Evolutionary conservation across 1,140 invertebrate species (phyloP).

Genomic region (Paralvinella palmiformis): DNA sequence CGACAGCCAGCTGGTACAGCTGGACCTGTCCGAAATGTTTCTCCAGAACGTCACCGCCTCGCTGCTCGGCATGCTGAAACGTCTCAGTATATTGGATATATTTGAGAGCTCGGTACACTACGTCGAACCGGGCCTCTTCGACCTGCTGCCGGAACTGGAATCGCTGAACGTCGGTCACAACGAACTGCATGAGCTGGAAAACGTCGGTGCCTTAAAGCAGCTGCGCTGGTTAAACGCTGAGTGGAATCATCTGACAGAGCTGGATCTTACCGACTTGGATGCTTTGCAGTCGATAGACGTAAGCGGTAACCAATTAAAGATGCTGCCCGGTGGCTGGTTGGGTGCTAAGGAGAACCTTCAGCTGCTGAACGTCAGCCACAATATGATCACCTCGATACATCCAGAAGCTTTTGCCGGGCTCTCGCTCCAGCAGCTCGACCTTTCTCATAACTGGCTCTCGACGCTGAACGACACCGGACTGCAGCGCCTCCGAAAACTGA

Average conservation of each 20-base stretch:
- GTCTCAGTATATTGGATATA: conserved; percentile 9
- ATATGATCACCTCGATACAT: conserved; percentile 13
- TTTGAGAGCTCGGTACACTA: conserved; percentile 9
- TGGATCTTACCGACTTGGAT: conserved; percentile 1
- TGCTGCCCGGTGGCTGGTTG: conserved; percentile 10
- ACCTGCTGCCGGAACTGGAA: conserved; percentile 12
- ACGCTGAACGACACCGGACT: conserved; percentile 5
- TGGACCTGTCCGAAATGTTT: conserved; percentile 15
- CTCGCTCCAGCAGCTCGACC: conserved; percentile 15
- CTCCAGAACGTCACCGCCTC: conserved; percentile 11
- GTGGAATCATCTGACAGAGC: conserved; percentile 4
- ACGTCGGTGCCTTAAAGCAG: conserved; percentile 4
- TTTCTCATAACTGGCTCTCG: conserved; percentile 12
- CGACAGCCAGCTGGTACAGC: conserved; percentile 4
- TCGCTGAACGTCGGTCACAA: conserved; percentile 10
- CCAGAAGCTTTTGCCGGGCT: conserved; percentile 7
- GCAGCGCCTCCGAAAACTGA: conserved; percentile 1
- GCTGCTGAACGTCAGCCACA: conserved; percentile 17
- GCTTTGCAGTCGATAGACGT: conserved; percentile 14
- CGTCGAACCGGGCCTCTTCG: conserved; percentile 10
- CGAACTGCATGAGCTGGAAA: conserved; percentile 11
- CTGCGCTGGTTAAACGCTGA: conserved; percentile 10
- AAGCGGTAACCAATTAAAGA: conserved; percentile 14
- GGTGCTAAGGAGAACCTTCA: conserved; percentile 1
- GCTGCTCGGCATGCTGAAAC: conserved; percentile 10